Percentiles rank a stretch among this genome's conserved stretches.
These are phyloP conservation scores for Cathartes aura DNA, from an alignment of 2,113 vertebrate genomes.

Conservation along the genomic window DNA sequence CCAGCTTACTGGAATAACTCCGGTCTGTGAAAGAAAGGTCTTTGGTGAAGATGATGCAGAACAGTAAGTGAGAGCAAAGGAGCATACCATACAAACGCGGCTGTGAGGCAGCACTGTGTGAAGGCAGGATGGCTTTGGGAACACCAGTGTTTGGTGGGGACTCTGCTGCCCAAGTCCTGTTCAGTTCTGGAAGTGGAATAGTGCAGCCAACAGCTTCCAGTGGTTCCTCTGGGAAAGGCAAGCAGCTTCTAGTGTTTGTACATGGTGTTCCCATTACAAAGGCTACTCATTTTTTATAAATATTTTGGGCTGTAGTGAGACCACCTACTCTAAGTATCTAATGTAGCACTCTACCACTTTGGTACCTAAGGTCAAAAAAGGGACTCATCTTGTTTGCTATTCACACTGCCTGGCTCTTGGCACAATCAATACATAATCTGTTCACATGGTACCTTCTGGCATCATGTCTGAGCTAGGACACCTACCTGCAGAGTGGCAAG, in stretches of 20 bases:
- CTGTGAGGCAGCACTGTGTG: not conserved
- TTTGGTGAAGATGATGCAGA: not conserved
- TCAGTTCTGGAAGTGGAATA: not conserved
- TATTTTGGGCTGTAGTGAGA: not conserved
- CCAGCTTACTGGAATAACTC: not conserved
- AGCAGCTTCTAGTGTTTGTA: not conserved
- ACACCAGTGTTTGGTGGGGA: not conserved
- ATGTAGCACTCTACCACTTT: not conserved
- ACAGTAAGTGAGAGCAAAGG: not conserved
- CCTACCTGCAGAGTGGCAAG: not conserved
- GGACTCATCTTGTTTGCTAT: not conserved
- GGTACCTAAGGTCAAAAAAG: not conserved
- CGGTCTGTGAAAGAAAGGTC: not conserved
- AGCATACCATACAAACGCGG: not conserved
- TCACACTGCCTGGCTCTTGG: not conserved
- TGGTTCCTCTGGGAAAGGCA: not conserved
- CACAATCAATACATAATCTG: not conserved
- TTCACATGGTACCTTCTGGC: not conserved
- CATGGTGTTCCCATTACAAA: not conserved
- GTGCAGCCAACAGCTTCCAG: not conserved
- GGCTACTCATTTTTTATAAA: not conserved
- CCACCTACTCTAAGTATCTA: not conserved
- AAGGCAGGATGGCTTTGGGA: not conserved
- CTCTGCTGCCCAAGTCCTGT: not conserved
- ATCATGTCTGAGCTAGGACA: not conserved